Base-by-base conservation (phyloP, 2,797 vertebrate species). In the Brotula barbata region DNA sequence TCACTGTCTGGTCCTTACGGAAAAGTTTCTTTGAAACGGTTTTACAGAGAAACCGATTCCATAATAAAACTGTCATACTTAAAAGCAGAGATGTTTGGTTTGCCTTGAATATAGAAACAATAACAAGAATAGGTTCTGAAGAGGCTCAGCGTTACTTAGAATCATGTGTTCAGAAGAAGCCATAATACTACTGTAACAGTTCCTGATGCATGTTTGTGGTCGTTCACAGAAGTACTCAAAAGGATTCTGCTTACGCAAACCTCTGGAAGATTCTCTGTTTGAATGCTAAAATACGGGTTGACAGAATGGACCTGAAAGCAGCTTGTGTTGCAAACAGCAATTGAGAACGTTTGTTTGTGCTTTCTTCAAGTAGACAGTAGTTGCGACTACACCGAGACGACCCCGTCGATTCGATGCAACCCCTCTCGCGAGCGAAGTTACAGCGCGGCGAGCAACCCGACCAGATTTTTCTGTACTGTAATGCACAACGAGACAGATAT, bases 1-100 rank as follows among this genome's bases (percentile, higher is more conserved):
- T 64, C 34, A 58, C 53, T 44, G 47, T 55, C 46, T 51, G 12
- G 34, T 55, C 51, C 15, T 71, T 14, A 14, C 46, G 40, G 49
- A 72, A 81, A 76, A 64, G 47, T 39, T 28, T 22, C 46, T 58
- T 14, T 16, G 40, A 53, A 47, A 43, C 40, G 17, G 57, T 66
- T 78, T 66, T 41, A 28, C 36, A 48, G 31, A 63, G 14, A 53
- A 9, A 68, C 44, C 17, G 46, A 11, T 42, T 10, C 13, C 3
- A 36, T 14, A 36, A 14, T 36, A 36, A 36, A 36, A 36, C 34
- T 57, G 31, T 23, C 66, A 64, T 68, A 72, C 71, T 72, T 36
- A 42, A 53, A 75, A 78, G 54, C 45, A 62, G 25, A 15, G 51
- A 49, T 34, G 28, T 62, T 78, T 59, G 50, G 60, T 79, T 71